Evolutionary conservation across 2,797 vertebrate genomes (phyloP), one percentile per base, ranked within the genome.

Genomic region (Pyrocephalus nanus): DNA sequence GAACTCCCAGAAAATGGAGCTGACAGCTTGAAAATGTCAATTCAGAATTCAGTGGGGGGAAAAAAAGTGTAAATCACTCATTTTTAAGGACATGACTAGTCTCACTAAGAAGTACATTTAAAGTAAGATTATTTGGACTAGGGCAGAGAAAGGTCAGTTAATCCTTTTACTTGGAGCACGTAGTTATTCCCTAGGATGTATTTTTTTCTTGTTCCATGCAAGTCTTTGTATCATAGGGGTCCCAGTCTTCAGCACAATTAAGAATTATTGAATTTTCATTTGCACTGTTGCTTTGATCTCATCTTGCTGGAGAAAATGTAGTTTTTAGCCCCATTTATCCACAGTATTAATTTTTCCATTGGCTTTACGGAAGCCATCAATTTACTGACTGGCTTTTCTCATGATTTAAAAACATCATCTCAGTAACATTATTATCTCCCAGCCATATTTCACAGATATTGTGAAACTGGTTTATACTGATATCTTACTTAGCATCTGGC

Each of bases 401-500:
- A 32, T 58, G 60, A 92, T 92, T 93, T 92, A 82, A 88, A 94
- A 82, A 48, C 92, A 86, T 90, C 87, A 77, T 80, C 82, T 72
- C 67, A 26, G 91, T 74, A 95, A 90, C 38, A 2, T 75, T 54
- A 72, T 91, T 93, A 91, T 97, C 95, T 93, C 65, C 60, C 82
- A 90, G 57, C 57, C 73, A 20, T 92, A 95, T 94, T 96, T 96
- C 91, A 92, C 23, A 92, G 80, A 77, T 82, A 83, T 6, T 50
- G 57, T 60, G 87, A 76, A 88, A 82, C 47, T 5, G 8, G 60
- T 80, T 88, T 89, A 74, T 95, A 84, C 65, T 38, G 88, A 90
- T 95, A 96, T 95, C 89, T 93, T 65, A 76, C 87, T 93, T 90
- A 90, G 70, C 79, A 93, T 94, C 93, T 83, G 72, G 67, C 65